phyloP scores from a whole-genome alignment of 2,797 vertebrate species.

The Pygocentrus nattereri region DNA sequence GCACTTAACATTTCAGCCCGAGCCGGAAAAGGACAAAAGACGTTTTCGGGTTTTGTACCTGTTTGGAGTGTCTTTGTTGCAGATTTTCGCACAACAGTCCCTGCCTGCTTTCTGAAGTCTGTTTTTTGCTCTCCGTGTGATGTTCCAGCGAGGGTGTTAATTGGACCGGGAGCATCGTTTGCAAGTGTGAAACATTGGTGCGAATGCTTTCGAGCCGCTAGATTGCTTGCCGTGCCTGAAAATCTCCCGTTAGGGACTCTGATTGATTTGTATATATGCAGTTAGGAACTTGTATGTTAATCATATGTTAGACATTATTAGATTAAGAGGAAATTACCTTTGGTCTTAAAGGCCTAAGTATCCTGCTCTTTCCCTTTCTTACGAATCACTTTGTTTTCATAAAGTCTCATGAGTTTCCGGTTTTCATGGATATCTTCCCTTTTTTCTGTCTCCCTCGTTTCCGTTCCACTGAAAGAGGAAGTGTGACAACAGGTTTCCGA shows the following conservation, averaged over 20 bases:
- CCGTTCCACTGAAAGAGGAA: slow-evolving; percentile 63
- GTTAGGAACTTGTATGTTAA: neutral
- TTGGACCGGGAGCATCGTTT: slow-evolving; percentile 5
- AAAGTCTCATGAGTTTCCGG: slow-evolving; percentile 51
- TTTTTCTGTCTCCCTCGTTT: slow-evolving; percentile 61
- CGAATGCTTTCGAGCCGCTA: slow-evolving; percentile 1
- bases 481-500: slow-evolving; percentile 63
- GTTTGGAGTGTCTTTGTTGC: slow-evolving; percentile 6
- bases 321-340: no score
- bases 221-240: neutral
- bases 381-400: slow-evolving; percentile 40
- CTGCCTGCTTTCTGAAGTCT: slow-evolving; percentile 12
- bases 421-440: slow-evolving; percentile 47
- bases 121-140: slow-evolving; percentile 2
- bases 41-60: neutral
- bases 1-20: neutral
- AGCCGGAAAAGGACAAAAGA: slow-evolving; percentile 11
- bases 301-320: neutral
- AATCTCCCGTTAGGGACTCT: neutral
- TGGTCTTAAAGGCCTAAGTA: neutral
- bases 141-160: slow-evolving; percentile 18
- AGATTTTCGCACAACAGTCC: neutral
- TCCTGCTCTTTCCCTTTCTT: slow-evolving; percentile 6
- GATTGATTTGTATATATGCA: neutral
- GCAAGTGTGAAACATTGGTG: slow-evolving; percentile 19